Evolutionary conservation across 2,797 vertebrate genomes (phyloP).

Genomic region (Geotrypetes seraphini): DNA sequence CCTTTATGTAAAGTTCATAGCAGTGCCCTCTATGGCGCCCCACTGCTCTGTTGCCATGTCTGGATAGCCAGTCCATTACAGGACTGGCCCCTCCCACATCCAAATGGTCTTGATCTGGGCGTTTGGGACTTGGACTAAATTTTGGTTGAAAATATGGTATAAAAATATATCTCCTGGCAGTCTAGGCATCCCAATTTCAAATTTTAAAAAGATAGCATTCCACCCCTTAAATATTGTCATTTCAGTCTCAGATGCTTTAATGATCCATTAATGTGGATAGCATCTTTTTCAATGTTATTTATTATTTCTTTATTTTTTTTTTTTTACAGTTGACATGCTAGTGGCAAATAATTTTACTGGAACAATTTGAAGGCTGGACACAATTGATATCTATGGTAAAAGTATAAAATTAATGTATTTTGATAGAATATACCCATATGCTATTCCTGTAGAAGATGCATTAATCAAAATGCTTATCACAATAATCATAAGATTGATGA

Average conservation of each 20-base stretch:
- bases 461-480: neutral
- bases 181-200: too few species aligned
- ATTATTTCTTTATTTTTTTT: too few species aligned
- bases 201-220: constrained; percentile 49
- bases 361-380: constrained; percentile 14
- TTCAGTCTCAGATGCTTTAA: constrained; percentile 48
- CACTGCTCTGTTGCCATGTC: too few species aligned
- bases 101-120: too few species aligned
- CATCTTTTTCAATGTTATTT: constrained; percentile 37
- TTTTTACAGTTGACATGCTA: constrained; percentile 12
- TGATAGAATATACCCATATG: neutral
- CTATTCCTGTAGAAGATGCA: neutral
- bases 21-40: too few species aligned
- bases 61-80: too few species aligned
- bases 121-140: too few species aligned
- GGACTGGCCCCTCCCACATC: too few species aligned
- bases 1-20: too few species aligned
- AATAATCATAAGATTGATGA: too few species aligned
- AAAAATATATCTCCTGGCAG: too few species aligned
- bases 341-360: constrained; percentile 17
- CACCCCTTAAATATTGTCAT: constrained; percentile 43
- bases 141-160: too few species aligned
- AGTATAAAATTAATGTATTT: neutral
- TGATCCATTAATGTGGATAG: constrained; percentile 42
- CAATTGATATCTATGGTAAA: neutral